Evolutionary conservation across 2,797 vertebrate species (phyloP).

Genomic region (Sebastes itinus): DNA sequence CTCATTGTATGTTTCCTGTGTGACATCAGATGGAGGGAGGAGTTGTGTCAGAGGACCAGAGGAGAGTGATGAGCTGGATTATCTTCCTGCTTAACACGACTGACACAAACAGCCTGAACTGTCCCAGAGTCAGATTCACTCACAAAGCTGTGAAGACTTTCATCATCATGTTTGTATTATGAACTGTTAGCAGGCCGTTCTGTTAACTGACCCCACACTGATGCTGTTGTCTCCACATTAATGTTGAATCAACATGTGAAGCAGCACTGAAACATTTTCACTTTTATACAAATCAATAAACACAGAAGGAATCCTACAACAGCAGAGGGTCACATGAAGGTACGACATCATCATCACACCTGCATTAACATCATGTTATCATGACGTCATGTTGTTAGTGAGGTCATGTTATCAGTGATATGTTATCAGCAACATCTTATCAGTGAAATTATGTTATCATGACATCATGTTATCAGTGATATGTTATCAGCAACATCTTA

Average conservation of each 20-base stretch:
- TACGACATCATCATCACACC: neutral
- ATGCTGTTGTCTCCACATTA: neutral
- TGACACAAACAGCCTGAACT: too few relatives aligned
- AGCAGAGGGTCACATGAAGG: neutral
- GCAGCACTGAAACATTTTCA: neutral
- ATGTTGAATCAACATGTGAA: neutral
- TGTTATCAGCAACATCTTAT: too few relatives aligned
- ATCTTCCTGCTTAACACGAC: slow-evolving; percentile 18
- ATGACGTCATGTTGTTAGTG: too few relatives aligned
- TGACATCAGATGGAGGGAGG: slow-evolving; percentile 60
- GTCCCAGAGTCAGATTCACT: too few relatives aligned
- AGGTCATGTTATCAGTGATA: too few relatives aligned
- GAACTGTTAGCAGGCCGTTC: neutral
- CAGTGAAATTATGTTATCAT: too few relatives aligned
- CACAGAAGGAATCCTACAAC: neutral
- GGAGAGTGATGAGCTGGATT: slow-evolving; percentile 83
- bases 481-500: too few relatives aligned
- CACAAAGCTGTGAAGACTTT: neutral
- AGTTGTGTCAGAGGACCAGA: slow-evolving; percentile 67
- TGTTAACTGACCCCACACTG: neutral
- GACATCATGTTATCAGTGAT: too few relatives aligned
- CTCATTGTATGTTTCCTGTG: neutral
- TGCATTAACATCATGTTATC: too few relatives aligned
- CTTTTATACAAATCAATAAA: neutral
- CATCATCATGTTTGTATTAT: neutral